Conservation (phyloP, 2,888 invertebrate species). For the Nycteola revayana region DNA sequence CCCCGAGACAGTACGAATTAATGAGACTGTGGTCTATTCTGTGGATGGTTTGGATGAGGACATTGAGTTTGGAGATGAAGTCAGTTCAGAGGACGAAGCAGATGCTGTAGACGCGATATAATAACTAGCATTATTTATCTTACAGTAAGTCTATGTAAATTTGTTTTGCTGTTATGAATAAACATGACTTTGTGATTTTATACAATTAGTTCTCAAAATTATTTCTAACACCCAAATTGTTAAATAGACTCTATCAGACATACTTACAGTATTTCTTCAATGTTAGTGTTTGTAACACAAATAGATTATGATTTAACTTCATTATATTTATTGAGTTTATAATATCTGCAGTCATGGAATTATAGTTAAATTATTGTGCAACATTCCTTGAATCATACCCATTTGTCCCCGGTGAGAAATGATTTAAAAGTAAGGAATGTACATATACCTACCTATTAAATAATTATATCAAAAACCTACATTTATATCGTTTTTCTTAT, state of each 20-base stretch:
- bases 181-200: conserved; percentile 64
- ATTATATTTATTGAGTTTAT: conserved; percentile 28
- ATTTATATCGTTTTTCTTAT: conserved; percentile 34
- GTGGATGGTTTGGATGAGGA: conserved; percentile 98
- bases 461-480: conserved; percentile 46
- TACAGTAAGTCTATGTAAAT: conserved; percentile 78
- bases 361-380: conserved; percentile 48
- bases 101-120: conserved; percentile 87
- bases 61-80: conserved; percentile 98
- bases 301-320: conserved; percentile 33
- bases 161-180: conserved; percentile 70
- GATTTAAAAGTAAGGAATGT: conserved; percentile 64
- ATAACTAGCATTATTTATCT: conserved; percentile 58
- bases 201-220: conserved; percentile 56
- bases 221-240: conserved; percentile 42
- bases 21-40: conserved; percentile 96
- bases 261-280: conserved; percentile 42
- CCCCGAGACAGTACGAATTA: conserved; percentile 98
- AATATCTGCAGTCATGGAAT: conserved; percentile 30
- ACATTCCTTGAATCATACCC: conserved; percentile 66
- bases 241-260: conserved; percentile 38
- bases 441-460: conserved; percentile 63
- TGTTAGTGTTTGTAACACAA: conserved; percentile 51
- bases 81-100: conserved; percentile 94
- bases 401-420: conserved; percentile 37